A percentile compares a stretch with the other conserved stretches of the same genome.
Conservation (phyloP, 2,113 vertebrate genomes). For the Holacanthus passer region DNA sequence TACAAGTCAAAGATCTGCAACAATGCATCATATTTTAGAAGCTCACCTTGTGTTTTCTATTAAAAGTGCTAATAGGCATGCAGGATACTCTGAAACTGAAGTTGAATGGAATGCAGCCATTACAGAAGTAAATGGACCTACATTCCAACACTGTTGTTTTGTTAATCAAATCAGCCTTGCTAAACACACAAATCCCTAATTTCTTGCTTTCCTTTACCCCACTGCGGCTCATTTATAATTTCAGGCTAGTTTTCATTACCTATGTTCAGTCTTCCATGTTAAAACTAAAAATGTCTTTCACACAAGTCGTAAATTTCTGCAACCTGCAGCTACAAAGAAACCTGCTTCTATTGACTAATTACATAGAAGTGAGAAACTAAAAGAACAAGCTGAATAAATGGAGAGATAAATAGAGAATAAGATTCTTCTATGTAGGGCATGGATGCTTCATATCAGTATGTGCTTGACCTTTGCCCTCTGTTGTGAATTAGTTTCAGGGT, state of each 20-base stretch:
- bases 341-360: neutral
- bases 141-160: too few relatives aligned
- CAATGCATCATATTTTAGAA: too few relatives aligned
- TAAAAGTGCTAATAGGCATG: too few relatives aligned
- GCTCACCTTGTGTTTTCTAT: too few relatives aligned
- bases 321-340: neutral
- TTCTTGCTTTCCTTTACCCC: neutral
- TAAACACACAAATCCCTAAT: neutral
- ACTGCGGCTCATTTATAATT: neutral
- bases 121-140: too few relatives aligned
- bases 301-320: neutral
- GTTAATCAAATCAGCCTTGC: neutral
- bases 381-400: neutral
- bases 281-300: neutral
- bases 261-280: neutral
- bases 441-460: neutral
- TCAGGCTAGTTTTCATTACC: neutral
- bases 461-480: conserved; percentile 23
- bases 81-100: too few relatives aligned
- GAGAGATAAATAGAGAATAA: neutral
- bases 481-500: conserved; percentile 7
- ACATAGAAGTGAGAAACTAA: neutral
- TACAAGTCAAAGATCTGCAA: too few relatives aligned
- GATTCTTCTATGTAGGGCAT: neutral
- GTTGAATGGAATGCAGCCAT: too few relatives aligned